Evolutionary conservation across 2,113 vertebrate species (phyloP).

Genomic region (Orycteropus afer): DNA sequence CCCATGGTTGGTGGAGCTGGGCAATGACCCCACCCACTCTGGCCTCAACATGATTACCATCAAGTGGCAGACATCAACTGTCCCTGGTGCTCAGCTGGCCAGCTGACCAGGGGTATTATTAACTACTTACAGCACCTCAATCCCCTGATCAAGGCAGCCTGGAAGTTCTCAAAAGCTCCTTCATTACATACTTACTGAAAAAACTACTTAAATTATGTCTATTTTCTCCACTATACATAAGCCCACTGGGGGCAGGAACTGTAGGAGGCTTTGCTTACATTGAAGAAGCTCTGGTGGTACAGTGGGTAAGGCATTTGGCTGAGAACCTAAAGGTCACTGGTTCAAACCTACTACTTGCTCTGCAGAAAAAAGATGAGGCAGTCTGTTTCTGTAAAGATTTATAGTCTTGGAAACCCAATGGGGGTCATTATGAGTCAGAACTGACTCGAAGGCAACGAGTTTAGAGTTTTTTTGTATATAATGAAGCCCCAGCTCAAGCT

Average conservation of each 20-base stretch:
- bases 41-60: not conserved
- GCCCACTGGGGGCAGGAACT: not conserved
- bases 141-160: not conserved
- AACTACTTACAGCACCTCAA: not conserved
- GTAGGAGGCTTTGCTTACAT: not conserved
- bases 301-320: too few species aligned
- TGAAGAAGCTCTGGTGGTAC: too few species aligned
- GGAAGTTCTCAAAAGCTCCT: not conserved
- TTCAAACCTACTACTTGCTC: too few species aligned
- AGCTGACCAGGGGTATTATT: not conserved
- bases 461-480: too few species aligned
- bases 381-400: too few species aligned
- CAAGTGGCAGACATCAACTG: not conserved
- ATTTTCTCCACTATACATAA: not conserved
- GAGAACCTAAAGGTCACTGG: too few species aligned
- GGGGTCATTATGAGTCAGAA: too few species aligned
- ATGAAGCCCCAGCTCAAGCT: not conserved
- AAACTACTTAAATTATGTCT: not conserved
- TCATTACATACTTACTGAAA: not conserved
- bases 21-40: not conserved
- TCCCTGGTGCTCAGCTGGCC: not conserved
- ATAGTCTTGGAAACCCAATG: too few species aligned
- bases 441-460: too few species aligned
- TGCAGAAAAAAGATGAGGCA: too few species aligned
- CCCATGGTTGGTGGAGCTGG: not conserved